A percentile compares a stretch with the other conserved stretches of the same genome.
These are phyloP conservation scores for Nebria brevicollis DNA, from an alignment of 2,888 invertebrate genomes.

Conservation along the genomic window DNA sequence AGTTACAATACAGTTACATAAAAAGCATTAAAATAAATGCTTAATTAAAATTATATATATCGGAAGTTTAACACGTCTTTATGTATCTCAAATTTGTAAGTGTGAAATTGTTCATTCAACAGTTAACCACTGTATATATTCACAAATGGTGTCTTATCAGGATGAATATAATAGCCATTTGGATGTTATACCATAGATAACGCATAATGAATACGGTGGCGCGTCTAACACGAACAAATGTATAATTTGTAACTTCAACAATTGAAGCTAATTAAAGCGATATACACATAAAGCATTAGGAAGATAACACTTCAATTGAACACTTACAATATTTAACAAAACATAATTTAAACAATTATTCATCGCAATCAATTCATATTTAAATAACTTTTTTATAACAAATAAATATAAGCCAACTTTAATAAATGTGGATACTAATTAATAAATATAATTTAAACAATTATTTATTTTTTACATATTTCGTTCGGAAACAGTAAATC, in stretches of 20 bases:
- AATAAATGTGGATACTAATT: too few relatives aligned
- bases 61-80: not conserved
- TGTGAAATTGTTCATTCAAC: not conserved
- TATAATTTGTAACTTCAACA: not conserved
- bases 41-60: too few relatives aligned
- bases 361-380: too few relatives aligned
- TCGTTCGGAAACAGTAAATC: too few relatives aligned
- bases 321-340: not conserved
- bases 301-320: not conserved
- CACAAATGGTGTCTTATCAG: constrained; percentile 1
- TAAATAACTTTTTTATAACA: too few relatives aligned
- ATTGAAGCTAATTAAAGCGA: not conserved
- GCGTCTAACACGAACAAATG: not conserved
- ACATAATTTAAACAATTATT: not conserved
- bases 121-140: not conserved
- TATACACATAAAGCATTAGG: not conserved
- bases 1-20: too few relatives aligned
- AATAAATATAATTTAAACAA: too few relatives aligned
- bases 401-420: too few relatives aligned
- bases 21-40: too few relatives aligned
- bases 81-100: not conserved
- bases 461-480: too few relatives aligned
- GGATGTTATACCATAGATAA: not conserved
- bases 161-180: not conserved
- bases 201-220: not conserved